phyloP scores from a whole-genome alignment of 2,113 vertebrate species.

The Carassius gibelio region DNA sequence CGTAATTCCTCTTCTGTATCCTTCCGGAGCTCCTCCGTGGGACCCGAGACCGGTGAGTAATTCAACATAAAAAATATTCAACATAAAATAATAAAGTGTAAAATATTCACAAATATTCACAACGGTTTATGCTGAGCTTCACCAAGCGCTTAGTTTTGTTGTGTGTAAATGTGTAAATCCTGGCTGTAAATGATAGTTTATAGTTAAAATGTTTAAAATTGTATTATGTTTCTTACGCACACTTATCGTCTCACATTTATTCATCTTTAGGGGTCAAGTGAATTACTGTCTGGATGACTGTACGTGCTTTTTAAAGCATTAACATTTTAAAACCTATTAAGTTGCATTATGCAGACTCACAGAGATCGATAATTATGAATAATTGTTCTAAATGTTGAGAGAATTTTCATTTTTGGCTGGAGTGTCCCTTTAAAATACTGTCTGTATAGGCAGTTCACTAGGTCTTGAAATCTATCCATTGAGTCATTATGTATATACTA shows the following conservation, averaged over 20 bases:
- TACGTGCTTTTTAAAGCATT: background rate
- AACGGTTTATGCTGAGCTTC: background rate
- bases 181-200: no score
- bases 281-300: background rate
- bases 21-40: no score
- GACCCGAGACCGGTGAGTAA: no score
- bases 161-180: no score
- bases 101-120: background rate
- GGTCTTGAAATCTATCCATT: background rate
- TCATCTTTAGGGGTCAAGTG: background rate
- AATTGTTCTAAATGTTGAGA: background rate
- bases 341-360: background rate
- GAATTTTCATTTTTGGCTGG: background rate
- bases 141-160: background rate
- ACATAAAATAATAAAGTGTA: no score
- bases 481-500: background rate
- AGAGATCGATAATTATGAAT: background rate
- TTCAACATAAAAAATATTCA: no score
- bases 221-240: background rate
- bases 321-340: background rate
- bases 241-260: background rate
- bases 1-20: no score
- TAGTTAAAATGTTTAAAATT: no score
- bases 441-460: background rate
- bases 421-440: background rate